Evolutionary conservation across 2,113 vertebrate species (phyloP), one percentile per base, ranked within the genome.

Genomic region (Nibea coibor): DNA sequence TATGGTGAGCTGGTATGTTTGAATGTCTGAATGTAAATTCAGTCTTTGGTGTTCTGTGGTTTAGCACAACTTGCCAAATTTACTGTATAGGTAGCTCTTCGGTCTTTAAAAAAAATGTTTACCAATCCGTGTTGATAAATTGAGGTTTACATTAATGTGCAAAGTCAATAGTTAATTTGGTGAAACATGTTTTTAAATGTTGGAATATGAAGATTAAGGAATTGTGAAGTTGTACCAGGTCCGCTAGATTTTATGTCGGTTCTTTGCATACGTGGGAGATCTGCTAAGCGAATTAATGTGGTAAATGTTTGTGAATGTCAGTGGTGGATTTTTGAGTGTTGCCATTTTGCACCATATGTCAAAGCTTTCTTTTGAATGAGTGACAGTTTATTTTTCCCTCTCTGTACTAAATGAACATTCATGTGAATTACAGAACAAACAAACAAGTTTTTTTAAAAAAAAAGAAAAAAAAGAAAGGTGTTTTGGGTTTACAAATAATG

Each of bases 61-160:
- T 87, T 2, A 62, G 48, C 26, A 64, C 28, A 57, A n/a, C 64
- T 68, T 84, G 88, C 89, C 82, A 92, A 91, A 89, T 63, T 31
- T 6, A 39, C 26, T 39, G 17, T 71, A 45, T 26, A 77, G 56
- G 6, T 20, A 51, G 43, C 39, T 39, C 51, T 80, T 48, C 26
- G 48, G 80, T 73, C 42, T 45, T 74, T 56, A 28, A 61, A 19
- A 16, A 19, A 63, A 61, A 17, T 3, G 19, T 24, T 9, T 17
- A 51, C 45, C 43, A 35, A 51, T n/a, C 56, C 24, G 16, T 57
- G 61, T 58, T 47, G 35, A 64, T 43, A 9, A 70, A 59, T 11
- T 39, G 12, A 84, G n/a, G 35, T 75, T 77, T 71, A 70, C 15
- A 26, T 15, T 68, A 17, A 39, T 76, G 42, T 72, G 69, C 75